phyloP scores from a whole-genome alignment of 2,113 vertebrate species.

The Solea senegalensis region DNA sequence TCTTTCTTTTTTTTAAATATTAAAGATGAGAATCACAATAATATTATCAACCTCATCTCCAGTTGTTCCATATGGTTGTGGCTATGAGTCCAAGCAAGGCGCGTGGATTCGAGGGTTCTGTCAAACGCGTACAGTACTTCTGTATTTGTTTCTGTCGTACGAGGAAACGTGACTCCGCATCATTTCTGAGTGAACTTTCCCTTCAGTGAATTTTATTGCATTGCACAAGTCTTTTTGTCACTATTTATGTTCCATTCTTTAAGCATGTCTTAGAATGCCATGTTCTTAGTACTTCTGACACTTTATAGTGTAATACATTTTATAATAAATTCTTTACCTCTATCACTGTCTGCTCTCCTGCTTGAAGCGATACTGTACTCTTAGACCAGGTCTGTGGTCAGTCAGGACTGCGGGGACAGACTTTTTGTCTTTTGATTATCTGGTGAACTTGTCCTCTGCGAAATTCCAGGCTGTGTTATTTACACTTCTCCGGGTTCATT shows the following conservation, averaged over 20 bases:
- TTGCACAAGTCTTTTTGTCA: slow-evolving; percentile 76
- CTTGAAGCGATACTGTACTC: too few species aligned
- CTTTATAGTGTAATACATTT: slow-evolving; percentile 80
- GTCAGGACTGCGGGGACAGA: not conserved
- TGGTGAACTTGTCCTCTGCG: not conserved
- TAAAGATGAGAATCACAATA: slow-evolving; percentile 46
- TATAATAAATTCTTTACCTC: slow-evolving; percentile 84
- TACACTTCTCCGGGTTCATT: slow-evolving; percentile 34
- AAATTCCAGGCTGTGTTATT: slow-evolving; percentile 44
- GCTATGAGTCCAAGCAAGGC: slow-evolving; percentile 2
- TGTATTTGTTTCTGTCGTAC: slow-evolving; percentile 10
- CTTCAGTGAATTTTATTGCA: slow-evolving; percentile 22
- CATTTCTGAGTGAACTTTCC: not conserved
- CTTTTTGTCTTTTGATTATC: not conserved
- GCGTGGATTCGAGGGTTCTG: slow-evolving; percentile 17
- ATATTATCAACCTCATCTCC: slow-evolving; percentile 35
- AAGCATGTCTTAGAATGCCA: slow-evolving; percentile 82
- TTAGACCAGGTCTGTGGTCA: not conserved
- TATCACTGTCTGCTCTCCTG: not conserved
- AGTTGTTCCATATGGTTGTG: not conserved
- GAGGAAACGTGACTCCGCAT: not conserved
- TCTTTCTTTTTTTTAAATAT: slow-evolving; percentile 24
- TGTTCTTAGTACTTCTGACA: slow-evolving; percentile 81
- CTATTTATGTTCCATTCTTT: slow-evolving; percentile 79
- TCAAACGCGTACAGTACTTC: not conserved